Conservation (phyloP, 2,113 vertebrate species). For the Ammospiza nelsoni region DNA sequence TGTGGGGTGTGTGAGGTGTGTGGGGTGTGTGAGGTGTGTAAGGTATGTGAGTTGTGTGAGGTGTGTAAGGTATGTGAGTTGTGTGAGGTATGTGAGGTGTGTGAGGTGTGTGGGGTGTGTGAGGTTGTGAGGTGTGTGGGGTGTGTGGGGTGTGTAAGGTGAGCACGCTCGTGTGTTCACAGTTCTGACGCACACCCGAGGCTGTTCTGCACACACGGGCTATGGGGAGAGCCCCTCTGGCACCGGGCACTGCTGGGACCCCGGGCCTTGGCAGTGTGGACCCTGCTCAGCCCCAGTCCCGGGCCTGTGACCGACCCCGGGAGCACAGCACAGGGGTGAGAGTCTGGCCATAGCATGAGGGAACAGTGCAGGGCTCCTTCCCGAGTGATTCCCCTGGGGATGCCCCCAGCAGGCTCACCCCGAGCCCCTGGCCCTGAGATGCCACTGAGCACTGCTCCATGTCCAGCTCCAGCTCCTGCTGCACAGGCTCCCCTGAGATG, state of each 20-base stretch:
- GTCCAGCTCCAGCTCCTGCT: neutral
- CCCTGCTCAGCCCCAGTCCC: neutral
- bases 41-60: neutral
- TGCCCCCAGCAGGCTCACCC: neutral
- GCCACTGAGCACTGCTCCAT: rapidly evolving
- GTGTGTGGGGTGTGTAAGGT: neutral
- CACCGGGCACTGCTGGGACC: neutral
- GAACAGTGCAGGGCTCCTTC: neutral
- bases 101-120: neutral
- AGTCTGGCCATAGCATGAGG: rapidly evolving
- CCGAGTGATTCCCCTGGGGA: neutral
- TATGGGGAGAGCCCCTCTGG: neutral
- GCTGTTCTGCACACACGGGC: rapidly evolving
- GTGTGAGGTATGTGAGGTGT: too few relatives aligned
- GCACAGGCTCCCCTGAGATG: neutral
- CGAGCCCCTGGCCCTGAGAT: rapidly evolving
- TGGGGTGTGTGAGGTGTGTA: too few relatives aligned
- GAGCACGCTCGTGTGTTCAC: neutral
- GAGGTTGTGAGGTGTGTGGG: too few relatives aligned
- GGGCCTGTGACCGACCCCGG: rapidly evolving
- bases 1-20: too few relatives aligned
- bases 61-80: too few relatives aligned
- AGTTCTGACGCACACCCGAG: neutral
- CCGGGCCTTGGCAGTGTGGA: too few relatives aligned
- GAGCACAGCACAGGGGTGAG: rapidly evolving